A percentile compares a stretch with the other conserved stretches of the same genome.
These are phyloP conservation scores for Caenorhabditis drosophilae DNA, from an alignment of 2,888 invertebrate species.

Conservation along the genomic window DNA sequence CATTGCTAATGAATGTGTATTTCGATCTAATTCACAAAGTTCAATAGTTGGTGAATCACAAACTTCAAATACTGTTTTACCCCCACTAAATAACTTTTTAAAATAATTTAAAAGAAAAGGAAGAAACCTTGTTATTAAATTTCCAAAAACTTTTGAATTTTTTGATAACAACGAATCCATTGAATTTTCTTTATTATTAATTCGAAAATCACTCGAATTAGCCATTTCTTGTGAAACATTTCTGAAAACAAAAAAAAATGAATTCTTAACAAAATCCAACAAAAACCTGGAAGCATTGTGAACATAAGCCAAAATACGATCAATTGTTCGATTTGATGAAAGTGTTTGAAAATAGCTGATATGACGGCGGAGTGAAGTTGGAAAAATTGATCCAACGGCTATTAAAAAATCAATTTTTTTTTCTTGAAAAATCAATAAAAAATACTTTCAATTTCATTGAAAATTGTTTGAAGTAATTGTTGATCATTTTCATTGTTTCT, in stretches of 20 bases:
- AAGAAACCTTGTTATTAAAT: conserved; percentile 25
- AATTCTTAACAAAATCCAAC: background rate
- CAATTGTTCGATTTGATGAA: conserved; percentile 16
- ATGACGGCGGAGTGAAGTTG: conserved; percentile 12
- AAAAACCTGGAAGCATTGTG: conserved; percentile 6
- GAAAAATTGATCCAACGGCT: conserved; percentile 21
- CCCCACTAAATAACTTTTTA: too few species aligned
- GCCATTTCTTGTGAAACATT: conserved; percentile 5
- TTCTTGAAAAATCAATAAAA: too few species aligned
- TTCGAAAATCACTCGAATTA: conserved; percentile 1
- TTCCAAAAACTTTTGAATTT: conserved; percentile 22
- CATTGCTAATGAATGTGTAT: conserved; percentile 47
- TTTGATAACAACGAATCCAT: conserved; percentile 22
- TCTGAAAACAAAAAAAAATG: background rate
- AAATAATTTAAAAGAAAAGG: too few species aligned
- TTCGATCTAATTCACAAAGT: conserved; percentile 39
- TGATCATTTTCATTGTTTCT: conserved; percentile 30
- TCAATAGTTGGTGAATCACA: conserved; percentile 28
- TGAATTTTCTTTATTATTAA: conserved; percentile 23
- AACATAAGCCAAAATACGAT: conserved; percentile 17
- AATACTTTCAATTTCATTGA: conserved; percentile 62
- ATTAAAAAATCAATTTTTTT: too few species aligned
- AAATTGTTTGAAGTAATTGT: conserved; percentile 40
- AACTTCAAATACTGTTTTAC: conserved; percentile 28
- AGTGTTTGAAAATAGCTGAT: conserved; percentile 19